Conservation (phyloP, 2,888 invertebrate genomes). For the Malachius bipustulatus region DNA sequence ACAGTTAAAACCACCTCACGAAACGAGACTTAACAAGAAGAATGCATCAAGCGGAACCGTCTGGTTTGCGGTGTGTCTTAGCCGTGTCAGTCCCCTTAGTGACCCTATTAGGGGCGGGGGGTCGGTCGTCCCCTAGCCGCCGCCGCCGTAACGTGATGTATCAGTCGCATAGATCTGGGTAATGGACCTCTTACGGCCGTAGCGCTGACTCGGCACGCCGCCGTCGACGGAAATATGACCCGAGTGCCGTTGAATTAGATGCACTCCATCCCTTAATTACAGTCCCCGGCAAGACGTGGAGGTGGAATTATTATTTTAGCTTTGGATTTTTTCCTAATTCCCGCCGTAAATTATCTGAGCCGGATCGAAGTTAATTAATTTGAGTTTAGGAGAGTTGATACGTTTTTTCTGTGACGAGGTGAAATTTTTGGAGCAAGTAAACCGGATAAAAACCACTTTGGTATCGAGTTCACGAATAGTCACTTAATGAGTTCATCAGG, state of each 20-base stretch:
- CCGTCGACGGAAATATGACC: neutral
- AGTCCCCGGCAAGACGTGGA: too few species aligned
- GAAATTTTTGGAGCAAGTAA: neutral
- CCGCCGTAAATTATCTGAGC: too few species aligned
- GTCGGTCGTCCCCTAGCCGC: too few species aligned
- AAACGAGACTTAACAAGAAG: neutral
- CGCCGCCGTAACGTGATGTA: conserved; percentile 1
- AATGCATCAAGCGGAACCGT: neutral
- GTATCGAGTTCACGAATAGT: conserved; percentile 9
- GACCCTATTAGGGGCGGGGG: conserved; percentile 3
- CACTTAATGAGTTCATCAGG: conserved; percentile 16
- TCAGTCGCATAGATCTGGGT: conserved; percentile 3
- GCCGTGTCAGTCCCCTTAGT: conserved; percentile 1
- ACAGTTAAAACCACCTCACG: too few species aligned
- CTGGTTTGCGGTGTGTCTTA: too few species aligned
- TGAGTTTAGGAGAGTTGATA: neutral
- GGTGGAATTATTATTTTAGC: too few species aligned
- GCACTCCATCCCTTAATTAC: too few species aligned
- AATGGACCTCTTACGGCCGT: conserved; percentile 3
- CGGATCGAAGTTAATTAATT: neutral
- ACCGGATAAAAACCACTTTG: conserved; percentile 1
- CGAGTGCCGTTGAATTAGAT: neutral
- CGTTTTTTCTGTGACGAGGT: neutral
- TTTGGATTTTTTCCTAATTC: too few species aligned
- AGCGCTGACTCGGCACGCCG: conserved; percentile 4